Percentiles rank a stretch among this genome's conserved stretches.
Conservation (phyloP, 2,797 vertebrate genomes). For the Peromyscus eremicus region DNA sequence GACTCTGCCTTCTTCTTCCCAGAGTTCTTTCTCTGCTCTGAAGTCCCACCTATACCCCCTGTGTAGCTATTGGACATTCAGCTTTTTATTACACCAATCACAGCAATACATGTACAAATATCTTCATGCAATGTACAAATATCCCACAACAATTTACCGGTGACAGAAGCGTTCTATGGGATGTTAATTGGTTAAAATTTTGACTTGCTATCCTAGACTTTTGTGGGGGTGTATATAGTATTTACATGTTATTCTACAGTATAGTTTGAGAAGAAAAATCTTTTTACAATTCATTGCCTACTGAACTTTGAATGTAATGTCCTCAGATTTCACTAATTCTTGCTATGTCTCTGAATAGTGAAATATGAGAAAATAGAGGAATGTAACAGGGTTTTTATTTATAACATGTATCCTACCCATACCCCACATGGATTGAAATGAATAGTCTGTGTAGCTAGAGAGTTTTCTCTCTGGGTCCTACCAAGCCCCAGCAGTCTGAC, state of each 20-base stretch:
- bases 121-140: not conserved
- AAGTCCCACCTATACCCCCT: not conserved
- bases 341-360: not conserved
- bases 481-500: no score
- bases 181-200: not conserved
- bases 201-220: not conserved
- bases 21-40: no score
- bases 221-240: not conserved
- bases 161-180: not conserved
- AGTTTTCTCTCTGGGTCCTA: no score
- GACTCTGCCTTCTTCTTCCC: not conserved
- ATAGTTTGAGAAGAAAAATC: not conserved
- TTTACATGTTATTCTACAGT: not conserved
- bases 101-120: not conserved
- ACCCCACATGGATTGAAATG: not conserved
- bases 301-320: not conserved
- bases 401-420: not conserved
- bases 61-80: not conserved
- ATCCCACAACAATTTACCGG: not conserved
- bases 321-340: not conserved
- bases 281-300: not conserved
- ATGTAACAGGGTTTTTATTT: not conserved
- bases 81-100: not conserved
- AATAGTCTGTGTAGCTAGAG: not conserved
- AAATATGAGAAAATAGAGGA: slow-evolving; percentile 29